Evolutionary conservation across 1,140 invertebrate genomes (phyloP).

Genomic region (Bilobella aurantiaca): DNA sequence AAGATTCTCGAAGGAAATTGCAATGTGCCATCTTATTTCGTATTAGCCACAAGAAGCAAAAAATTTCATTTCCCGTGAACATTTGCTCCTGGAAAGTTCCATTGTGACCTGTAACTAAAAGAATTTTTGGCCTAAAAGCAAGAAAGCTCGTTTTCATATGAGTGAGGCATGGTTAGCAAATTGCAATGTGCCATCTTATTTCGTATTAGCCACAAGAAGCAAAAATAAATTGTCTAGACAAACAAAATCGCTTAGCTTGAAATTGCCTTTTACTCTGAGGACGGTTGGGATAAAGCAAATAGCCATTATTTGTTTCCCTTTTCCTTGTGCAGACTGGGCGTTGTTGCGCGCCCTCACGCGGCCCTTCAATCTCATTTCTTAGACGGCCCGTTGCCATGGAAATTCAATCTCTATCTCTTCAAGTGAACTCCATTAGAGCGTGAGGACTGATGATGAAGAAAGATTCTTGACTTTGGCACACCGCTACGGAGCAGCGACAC

Average conservation of each 20-base stretch:
- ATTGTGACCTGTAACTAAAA: no score
- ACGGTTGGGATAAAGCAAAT: neutral
- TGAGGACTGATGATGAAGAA: neutral
- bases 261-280: conserved; percentile 1
- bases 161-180: no score
- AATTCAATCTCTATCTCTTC: neutral
- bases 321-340: no score
- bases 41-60: neutral
- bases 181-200: no score
- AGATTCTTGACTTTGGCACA: neutral
- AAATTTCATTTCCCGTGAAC: no score
- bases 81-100: no score
- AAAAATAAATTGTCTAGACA: conserved; percentile 5
- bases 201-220: neutral
- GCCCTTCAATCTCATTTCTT: neutral
- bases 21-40: no score
- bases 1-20: no score
- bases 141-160: no score
- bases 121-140: no score
- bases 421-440: neutral
- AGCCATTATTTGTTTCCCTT: neutral
- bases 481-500: neutral
- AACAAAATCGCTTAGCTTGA: conserved; percentile 9
- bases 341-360: neutral
- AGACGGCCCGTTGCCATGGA: neutral